Evolutionary conservation across 2,113 vertebrate species (phyloP).

Genomic region (Poeciliopsis turrubarensis): DNA sequence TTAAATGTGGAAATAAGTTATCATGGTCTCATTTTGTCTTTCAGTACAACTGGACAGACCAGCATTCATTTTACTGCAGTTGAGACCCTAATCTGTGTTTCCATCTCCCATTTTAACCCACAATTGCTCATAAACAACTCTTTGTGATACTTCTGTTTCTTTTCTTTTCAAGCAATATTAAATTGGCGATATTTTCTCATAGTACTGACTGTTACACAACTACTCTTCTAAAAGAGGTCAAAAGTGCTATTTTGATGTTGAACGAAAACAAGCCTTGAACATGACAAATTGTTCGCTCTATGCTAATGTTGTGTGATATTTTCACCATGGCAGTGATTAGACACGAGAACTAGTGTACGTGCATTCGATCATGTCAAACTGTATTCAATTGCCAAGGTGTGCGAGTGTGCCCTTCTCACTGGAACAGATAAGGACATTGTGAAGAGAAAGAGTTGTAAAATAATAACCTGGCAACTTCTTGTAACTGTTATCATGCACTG

Average conservation of each 20-base stretch:
- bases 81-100: neutral
- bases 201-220: neutral
- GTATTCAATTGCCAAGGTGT: constrained; percentile 10
- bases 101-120: neutral
- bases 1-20: neutral
- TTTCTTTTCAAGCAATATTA: constrained; percentile 6
- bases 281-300: constrained; percentile 1
- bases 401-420: constrained; percentile 29
- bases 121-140: neutral
- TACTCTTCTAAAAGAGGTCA: neutral
- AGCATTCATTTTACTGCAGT: neutral
- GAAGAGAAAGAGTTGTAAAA: constrained; percentile 34
- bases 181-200: constrained; percentile 2
- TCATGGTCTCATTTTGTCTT: neutral
- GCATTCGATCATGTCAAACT: constrained; percentile 36
- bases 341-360: constrained; percentile 49
- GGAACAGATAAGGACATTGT: constrained; percentile 43
- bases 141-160: neutral
- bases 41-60: neutral
- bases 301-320: neutral
- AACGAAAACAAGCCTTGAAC: neutral
- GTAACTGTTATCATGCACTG: constrained; percentile 45
- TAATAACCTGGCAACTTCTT: constrained; percentile 3
- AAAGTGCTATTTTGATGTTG: neutral
- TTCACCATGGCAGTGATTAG: neutral